Evolutionary conservation across 2,797 vertebrate genomes (phyloP).

Genomic region (Channallabes apus): DNA sequence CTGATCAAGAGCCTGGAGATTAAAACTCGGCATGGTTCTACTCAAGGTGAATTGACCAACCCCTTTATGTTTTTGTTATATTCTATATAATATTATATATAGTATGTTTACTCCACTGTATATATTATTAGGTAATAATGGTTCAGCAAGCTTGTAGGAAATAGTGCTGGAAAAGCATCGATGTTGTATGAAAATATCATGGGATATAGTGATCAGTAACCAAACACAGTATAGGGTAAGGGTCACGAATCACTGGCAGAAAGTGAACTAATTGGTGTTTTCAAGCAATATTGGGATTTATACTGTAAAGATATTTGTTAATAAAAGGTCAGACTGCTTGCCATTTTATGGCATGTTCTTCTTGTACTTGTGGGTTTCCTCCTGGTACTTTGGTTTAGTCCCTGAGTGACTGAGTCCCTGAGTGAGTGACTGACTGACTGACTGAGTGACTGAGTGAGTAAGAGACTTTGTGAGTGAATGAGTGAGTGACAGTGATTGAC

Average conservation of each 20-base stretch:
- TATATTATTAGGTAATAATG: no score
- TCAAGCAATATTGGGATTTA: neutral
- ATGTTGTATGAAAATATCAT: neutral
- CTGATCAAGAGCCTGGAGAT: constrained; percentile 85
- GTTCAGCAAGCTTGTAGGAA: neutral
- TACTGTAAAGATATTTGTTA: neutral
- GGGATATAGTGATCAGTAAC: neutral
- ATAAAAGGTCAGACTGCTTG: neutral
- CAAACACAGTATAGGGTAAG: neutral
- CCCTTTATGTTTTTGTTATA: neutral
- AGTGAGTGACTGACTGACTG: neutral
- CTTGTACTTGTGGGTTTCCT: no score
- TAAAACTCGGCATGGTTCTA: constrained; percentile 62
- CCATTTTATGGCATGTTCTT: neutral
- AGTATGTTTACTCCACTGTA: neutral
- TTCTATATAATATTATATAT: neutral
- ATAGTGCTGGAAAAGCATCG: neutral
- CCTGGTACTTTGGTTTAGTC: no score
- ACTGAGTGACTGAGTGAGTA: neutral
- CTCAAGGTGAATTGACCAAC: constrained; percentile 59
- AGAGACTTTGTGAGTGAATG: neutral
- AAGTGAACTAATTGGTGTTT: neutral
- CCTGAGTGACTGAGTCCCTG: neutral
- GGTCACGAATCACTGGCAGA: neutral
- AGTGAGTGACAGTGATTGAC: neutral